Percentiles rank a stretch among this genome's conserved stretches.
Evolutionary conservation across 2,797 vertebrate species (phyloP).

Genomic region (Parauchenoglanis ngamensis): DNA sequence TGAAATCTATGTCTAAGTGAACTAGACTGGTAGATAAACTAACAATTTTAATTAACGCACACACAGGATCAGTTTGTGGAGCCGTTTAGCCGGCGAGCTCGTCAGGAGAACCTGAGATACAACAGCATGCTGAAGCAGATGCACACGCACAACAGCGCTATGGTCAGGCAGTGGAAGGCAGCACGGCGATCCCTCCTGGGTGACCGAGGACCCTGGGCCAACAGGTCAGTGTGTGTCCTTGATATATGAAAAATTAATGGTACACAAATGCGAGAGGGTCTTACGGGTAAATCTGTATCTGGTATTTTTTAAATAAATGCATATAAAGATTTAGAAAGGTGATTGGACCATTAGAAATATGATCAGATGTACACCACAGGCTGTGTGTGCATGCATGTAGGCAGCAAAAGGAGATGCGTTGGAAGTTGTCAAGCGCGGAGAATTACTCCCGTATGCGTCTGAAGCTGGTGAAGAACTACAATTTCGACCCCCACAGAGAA

Average conservation of each 20-base stretch:
- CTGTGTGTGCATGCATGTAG: slow-evolving; percentile 66
- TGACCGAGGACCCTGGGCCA: slow-evolving; percentile 93
- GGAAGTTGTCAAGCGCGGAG: slow-evolving; percentile 92
- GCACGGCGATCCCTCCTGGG: slow-evolving; percentile 84
- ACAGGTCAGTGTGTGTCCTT: slow-evolving; percentile 74
- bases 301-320: background rate
- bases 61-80: slow-evolving; percentile 91
- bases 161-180: slow-evolving; percentile 88
- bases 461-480: slow-evolving; percentile 91
- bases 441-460: slow-evolving; percentile 96
- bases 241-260: background rate
- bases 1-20: background rate
- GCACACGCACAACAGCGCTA: slow-evolving; percentile 81
- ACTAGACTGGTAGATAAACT: background rate
- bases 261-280: background rate
- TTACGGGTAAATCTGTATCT: background rate
- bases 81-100: slow-evolving; percentile 86
- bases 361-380: slow-evolving; percentile 6
- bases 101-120: slow-evolving; percentile 93
- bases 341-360: background rate
- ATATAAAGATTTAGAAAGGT: background rate
- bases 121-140: slow-evolving; percentile 95
- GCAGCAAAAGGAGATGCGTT: slow-evolving; percentile 79
- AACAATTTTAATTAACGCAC: background rate
- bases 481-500: slow-evolving; percentile 85